Evolutionary conservation across 2,888 invertebrate genomes (phyloP).

Genomic region (Trissonchulus latispiculum): DNA sequence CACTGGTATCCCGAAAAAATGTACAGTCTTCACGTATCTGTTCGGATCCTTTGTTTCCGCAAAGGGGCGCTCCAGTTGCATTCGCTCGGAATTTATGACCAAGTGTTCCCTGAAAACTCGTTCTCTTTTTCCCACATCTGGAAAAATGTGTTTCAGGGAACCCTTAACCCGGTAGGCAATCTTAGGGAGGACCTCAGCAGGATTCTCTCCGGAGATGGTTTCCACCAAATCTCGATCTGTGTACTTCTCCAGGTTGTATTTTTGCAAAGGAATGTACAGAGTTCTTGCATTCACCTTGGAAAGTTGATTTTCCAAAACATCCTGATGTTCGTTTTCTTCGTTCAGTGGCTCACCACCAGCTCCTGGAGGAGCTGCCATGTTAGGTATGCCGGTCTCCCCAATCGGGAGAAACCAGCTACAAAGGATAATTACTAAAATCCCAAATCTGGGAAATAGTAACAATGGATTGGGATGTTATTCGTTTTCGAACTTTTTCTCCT

Average conservation of each 20-base stretch:
- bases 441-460: too few relatives aligned
- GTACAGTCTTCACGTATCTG: not conserved
- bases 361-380: too few relatives aligned
- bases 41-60: not conserved
- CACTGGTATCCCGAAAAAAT: slow-evolving; percentile 2
- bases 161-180: not conserved
- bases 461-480: too few relatives aligned
- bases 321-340: too few relatives aligned
- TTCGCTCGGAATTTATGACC: not conserved
- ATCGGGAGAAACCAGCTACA: too few relatives aligned
- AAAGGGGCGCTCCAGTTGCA: not conserved
- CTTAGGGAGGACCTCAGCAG: not conserved
- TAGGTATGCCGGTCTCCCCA: too few relatives aligned
- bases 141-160: not conserved
- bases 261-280: not conserved
- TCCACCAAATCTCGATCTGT: not conserved
- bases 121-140: not conserved
- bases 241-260: not conserved
- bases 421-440: too few relatives aligned
- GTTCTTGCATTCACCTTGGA: not conserved
- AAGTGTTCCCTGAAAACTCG: not conserved
- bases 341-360: too few relatives aligned
- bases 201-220: not conserved
- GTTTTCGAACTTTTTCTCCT: too few relatives aligned
- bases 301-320: too few relatives aligned